Conservation (phyloP, 2,888 invertebrate genomes). For the Bedellia somnulentella region DNA sequence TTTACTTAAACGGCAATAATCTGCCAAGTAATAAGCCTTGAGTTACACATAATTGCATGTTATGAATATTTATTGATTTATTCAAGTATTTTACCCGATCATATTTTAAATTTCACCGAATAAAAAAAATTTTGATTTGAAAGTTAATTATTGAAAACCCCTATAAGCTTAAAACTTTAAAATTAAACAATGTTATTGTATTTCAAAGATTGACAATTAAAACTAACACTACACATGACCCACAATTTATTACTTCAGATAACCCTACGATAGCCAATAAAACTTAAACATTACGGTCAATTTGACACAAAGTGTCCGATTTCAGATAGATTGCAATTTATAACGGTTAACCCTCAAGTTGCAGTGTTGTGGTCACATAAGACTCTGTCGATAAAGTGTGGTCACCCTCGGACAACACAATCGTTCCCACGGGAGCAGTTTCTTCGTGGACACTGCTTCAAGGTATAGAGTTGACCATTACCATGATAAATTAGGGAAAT, state of each 20-base stretch:
- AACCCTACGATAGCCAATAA: conserved; percentile 40
- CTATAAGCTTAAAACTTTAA: too few species aligned
- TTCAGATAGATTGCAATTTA: conserved; percentile 27
- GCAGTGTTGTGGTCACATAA: conserved; percentile 20
- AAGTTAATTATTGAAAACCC: too few species aligned
- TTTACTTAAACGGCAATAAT: too few species aligned
- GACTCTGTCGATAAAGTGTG: conserved; percentile 46
- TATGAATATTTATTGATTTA: too few species aligned
- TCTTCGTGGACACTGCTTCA: conserved; percentile 27
- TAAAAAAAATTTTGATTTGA: too few species aligned
- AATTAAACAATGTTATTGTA: too few species aligned
- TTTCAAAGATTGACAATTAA: too few species aligned
- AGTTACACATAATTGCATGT: too few species aligned
- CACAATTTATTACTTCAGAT: conserved; percentile 37
- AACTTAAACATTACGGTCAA: conserved; percentile 46
- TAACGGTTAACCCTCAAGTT: conserved; percentile 14
- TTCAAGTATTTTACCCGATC: too few species aligned
- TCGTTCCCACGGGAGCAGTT: conserved; percentile 34
- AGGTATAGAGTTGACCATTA: conserved; percentile 14
- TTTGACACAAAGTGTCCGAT: conserved; percentile 41
- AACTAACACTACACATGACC: conserved; percentile 36
- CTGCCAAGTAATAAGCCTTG: too few species aligned
- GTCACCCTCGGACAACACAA: conserved; percentile 31
- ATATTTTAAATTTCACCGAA: too few species aligned
- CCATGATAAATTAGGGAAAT: conserved; percentile 4